Evolutionary conservation across 1,140 invertebrate genomes (phyloP).

Genomic region (Caenorhabditis inopinata): DNA sequence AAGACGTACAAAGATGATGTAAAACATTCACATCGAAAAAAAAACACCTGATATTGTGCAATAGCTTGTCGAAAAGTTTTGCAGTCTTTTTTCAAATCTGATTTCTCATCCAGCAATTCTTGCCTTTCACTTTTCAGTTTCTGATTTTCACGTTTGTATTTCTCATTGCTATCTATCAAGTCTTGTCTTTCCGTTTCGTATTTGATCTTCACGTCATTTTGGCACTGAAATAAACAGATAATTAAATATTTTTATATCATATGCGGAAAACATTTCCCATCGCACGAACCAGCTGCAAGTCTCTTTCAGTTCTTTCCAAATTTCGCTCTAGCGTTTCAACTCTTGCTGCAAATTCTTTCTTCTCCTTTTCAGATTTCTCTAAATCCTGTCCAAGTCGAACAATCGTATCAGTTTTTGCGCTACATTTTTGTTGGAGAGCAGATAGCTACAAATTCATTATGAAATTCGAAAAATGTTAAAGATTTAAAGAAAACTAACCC

Average conservation of each 20-base stretch:
- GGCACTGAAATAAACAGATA: not conserved
- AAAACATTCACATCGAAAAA: not conserved
- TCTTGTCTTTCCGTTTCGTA: not conserved
- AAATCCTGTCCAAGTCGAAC: constrained; percentile 38
- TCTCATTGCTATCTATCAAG: constrained; percentile 9
- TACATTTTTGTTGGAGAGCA: constrained; percentile 22
- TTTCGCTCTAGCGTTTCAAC: constrained; percentile 35
- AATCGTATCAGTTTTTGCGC: constrained; percentile 42
- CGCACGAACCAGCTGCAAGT: not conserved
- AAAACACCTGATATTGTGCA: constrained; percentile 37
- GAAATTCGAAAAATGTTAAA: not conserved
- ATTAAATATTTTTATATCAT: not conserved
- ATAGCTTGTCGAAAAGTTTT: constrained; percentile 42
- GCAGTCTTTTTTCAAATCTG: constrained; percentile 44
- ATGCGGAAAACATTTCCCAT: not conserved
- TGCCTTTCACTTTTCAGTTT: not conserved
- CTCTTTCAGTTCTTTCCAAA: constrained; percentile 33
- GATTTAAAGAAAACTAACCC: not conserved
- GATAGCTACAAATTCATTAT: not conserved
- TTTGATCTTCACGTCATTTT: constrained; percentile 10
- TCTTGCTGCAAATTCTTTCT: not conserved
- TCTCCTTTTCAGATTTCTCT: constrained; percentile 22
- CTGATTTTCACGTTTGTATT: constrained; percentile 8
- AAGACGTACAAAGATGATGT: not conserved
- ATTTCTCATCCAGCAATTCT: constrained; percentile 31